Evolutionary conservation across 1,140 invertebrate species (phyloP), one percentile per base, ranked within the genome.

Genomic region (Camponotus floridanus): DNA sequence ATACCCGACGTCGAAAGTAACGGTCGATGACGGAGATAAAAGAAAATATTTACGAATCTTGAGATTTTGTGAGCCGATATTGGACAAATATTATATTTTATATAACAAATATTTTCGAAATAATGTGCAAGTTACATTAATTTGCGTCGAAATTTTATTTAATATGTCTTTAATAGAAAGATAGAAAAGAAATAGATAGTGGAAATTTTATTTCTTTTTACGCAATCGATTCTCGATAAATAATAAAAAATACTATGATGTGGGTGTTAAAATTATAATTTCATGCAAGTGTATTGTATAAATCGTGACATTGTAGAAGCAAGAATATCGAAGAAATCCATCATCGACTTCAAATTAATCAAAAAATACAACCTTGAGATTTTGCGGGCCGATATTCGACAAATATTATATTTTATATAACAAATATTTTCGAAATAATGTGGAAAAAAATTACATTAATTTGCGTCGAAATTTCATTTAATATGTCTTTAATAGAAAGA

Each of bases 1-100:
- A 48, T 31, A 18, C n/a, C 36, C 18, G 9, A n/a, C 21, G n/a
- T 39, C 18, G 55, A 74, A 31, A 18, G 13, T 45, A 73, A 61
- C 36, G 55, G 26, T 62, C 18, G 67, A 61, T 62, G 55, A 80
- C 45, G 21, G 18, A 74, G 26, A 57, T 45, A 21, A 81, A 42
- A 15, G 1, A n/a, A 48, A 61, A 81, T 59, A 61, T 81, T 81
- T 81, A 59, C 18, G 15, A 15, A 15, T 15, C 45, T 39, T 8
- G 6, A 55, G 31, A 55, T 55, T 65, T 15, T 4, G 15, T 18
- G n/a, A 67, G 18, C 36, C 36, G 15, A 31, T 36, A 33, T 68
- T 18, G 21, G 8, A 67, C 15, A 68, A 51, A 36, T n/a, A n/a
- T 48, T 33, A 13, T 51, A 57, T 33, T 15, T 26, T 62, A 55